These are phyloP conservation scores for Diarsia rubi DNA, from an alignment of 2,888 invertebrate genomes.

Conservation along the genomic window DNA sequence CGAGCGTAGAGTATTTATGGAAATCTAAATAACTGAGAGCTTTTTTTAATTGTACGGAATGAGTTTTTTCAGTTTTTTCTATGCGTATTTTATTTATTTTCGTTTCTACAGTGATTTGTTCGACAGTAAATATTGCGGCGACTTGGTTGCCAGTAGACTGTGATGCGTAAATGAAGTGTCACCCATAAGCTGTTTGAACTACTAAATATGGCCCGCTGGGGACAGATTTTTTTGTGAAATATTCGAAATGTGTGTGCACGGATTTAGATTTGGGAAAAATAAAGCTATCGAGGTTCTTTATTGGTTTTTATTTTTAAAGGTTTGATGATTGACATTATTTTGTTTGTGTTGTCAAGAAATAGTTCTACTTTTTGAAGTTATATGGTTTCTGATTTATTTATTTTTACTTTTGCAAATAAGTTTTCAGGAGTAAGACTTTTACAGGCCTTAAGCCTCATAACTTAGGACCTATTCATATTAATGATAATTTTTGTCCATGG, in stretches of 20 bases:
- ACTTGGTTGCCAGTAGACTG: slow-evolving; percentile 64
- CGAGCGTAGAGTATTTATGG: slow-evolving; percentile 88
- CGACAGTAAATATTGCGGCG: slow-evolving; percentile 80
- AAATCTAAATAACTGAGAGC: slow-evolving; percentile 87
- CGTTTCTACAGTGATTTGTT: slow-evolving; percentile 86
- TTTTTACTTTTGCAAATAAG: neutral
- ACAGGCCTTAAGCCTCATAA: neutral
- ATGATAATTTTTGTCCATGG: no score
- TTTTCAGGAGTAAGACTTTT: neutral
- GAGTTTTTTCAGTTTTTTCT: slow-evolving; percentile 87
- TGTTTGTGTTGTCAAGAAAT: neutral
- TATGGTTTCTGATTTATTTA: neutral
- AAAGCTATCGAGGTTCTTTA: slow-evolving; percentile 33
- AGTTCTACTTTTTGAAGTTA: neutral
- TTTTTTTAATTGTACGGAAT: slow-evolving; percentile 89
- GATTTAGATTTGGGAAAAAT: slow-evolving; percentile 50
- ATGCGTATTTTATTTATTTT: slow-evolving; percentile 87
- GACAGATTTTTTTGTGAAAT: slow-evolving; percentile 71
- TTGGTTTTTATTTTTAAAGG: slow-evolving; percentile 18
- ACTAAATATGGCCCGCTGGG: slow-evolving; percentile 70
- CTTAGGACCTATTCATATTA: no score
- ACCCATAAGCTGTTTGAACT: slow-evolving; percentile 65
- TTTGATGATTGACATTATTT: slow-evolving; percentile 12
- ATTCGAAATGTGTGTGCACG: slow-evolving; percentile 52
- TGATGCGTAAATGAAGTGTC: slow-evolving; percentile 81